These are phyloP conservation scores for Carcina quercana DNA, from an alignment of 2,888 invertebrate species.

Conservation along the genomic window DNA sequence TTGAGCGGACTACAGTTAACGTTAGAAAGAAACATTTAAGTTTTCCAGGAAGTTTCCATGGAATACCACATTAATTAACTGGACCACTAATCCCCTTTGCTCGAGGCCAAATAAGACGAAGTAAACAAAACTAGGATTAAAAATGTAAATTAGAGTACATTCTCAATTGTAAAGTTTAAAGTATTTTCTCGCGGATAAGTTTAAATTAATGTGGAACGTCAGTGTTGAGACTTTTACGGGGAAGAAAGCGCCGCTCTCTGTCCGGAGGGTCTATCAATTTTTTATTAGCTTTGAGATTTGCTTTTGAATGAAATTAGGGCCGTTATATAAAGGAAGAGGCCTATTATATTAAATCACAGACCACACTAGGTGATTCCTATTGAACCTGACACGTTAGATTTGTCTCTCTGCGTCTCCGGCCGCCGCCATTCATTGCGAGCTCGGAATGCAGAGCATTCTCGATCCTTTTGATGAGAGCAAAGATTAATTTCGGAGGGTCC, in stretches of 20 bases:
- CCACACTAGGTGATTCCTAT: conserved; percentile 39
- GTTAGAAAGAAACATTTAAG: conserved; percentile 6
- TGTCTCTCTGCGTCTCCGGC: conserved; percentile 32
- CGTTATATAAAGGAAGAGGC: conserved; percentile 29
- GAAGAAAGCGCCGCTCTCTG: conserved; percentile 24
- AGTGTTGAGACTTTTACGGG: conserved; percentile 44
- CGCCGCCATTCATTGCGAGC: conserved; percentile 40
- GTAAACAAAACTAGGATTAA: conserved; percentile 52
- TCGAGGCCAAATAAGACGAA: conserved; percentile 39
- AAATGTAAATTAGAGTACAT: conserved; percentile 60
- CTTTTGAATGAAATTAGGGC: conserved; percentile 31
- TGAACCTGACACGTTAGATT: conserved; percentile 52
- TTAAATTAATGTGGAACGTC: conserved; percentile 62
- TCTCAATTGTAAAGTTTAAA: conserved; percentile 56
- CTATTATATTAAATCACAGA: conserved; percentile 46
- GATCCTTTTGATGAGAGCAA: conserved; percentile 65
- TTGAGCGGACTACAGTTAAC: conserved; percentile 1
- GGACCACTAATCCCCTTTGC: conserved; percentile 23
- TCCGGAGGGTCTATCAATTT: conserved; percentile 49
- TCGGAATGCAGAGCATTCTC: conserved; percentile 58
- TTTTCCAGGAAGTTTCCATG: conserved; percentile 8
- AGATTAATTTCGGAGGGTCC: conserved; percentile 67
- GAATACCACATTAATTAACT: conserved; percentile 13
- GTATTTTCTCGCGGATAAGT: conserved; percentile 60
- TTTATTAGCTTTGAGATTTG: conserved; percentile 51